These are phyloP conservation scores for Machaerirhynchus nigripectus DNA, from an alignment of 2,113 vertebrate genomes.

Conservation along the genomic window DNA sequence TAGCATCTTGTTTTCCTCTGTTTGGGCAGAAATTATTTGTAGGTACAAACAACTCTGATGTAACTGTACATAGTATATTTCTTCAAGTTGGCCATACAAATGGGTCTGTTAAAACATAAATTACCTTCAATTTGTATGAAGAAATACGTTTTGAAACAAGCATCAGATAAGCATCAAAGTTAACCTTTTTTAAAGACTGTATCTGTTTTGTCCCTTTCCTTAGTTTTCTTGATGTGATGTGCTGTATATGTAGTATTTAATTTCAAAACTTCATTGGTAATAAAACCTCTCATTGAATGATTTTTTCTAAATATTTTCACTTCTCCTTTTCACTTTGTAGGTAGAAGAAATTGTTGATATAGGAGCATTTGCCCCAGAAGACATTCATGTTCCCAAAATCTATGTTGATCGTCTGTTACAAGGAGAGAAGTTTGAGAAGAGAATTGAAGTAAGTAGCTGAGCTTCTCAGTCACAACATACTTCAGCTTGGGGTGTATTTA, in stretches of 20 bases:
- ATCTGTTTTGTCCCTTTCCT: background rate
- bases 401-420: conserved; percentile 92
- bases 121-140: background rate
- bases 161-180: background rate
- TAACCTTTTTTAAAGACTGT: background rate
- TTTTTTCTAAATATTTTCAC: background rate
- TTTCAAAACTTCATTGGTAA: background rate
- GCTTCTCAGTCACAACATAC: background rate
- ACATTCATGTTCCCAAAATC: conserved; percentile 95
- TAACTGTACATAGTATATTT: background rate
- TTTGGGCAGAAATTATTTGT: background rate
- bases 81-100: background rate
- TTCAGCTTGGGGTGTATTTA: background rate
- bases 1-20: background rate
- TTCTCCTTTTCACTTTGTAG: conserved; percentile 59
- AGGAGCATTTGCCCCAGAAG: conserved; percentile 90
- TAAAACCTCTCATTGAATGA: background rate
- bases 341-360: conserved; percentile 96
- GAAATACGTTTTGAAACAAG: background rate
- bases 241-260: background rate
- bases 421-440: conserved; percentile 87
- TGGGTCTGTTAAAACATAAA: background rate
- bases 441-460: conserved; percentile 86
- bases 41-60: background rate
- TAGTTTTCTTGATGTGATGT: background rate